These are phyloP conservation scores for Atta cephalotes DNA, from an alignment of 1,140 invertebrate species.

Conservation along the genomic window DNA sequence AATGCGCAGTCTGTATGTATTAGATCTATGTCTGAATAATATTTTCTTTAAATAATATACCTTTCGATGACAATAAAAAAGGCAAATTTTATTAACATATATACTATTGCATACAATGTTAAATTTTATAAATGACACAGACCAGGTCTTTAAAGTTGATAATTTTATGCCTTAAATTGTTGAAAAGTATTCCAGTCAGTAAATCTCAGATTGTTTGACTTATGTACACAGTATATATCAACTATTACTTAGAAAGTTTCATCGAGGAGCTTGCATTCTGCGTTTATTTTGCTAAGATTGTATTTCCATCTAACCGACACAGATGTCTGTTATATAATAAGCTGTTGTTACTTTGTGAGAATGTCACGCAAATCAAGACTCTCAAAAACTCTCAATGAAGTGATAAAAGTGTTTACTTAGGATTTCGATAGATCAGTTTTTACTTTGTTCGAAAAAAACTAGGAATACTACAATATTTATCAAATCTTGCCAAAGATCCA, in stretches of 20 bases:
- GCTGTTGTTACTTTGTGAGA: conserved; percentile 26
- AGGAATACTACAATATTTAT: not conserved
- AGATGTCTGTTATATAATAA: conserved; percentile 8
- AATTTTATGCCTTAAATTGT: conserved; percentile 20
- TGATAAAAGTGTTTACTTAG: not conserved
- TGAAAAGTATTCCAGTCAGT: conserved; percentile 19
- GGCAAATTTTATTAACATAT: too few relatives aligned
- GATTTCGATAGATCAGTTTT: conserved; percentile 17
- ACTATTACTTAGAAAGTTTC: conserved; percentile 59
- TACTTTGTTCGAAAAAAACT: not conserved
- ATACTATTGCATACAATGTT: too few relatives aligned
- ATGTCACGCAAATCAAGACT: conserved; percentile 40
- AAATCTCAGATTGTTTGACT: conserved; percentile 61
- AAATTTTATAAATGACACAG: not conserved
- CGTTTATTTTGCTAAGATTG: conserved; percentile 63
- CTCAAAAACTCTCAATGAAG: conserved; percentile 12
- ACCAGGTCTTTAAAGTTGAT: not conserved
- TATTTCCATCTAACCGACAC: conserved; percentile 29
- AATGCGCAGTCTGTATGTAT: too few relatives aligned
- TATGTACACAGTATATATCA: conserved; percentile 51
- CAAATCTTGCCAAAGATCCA: conserved; percentile 14
- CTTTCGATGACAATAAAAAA: too few relatives aligned
- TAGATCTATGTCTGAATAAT: too few relatives aligned
- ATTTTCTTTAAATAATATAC: too few relatives aligned
- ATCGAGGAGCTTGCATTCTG: conserved; percentile 37